These are phyloP conservation scores for Dolichoris vasculosae DNA, from an alignment of 1,140 invertebrate genomes.

Conservation along the genomic window DNA sequence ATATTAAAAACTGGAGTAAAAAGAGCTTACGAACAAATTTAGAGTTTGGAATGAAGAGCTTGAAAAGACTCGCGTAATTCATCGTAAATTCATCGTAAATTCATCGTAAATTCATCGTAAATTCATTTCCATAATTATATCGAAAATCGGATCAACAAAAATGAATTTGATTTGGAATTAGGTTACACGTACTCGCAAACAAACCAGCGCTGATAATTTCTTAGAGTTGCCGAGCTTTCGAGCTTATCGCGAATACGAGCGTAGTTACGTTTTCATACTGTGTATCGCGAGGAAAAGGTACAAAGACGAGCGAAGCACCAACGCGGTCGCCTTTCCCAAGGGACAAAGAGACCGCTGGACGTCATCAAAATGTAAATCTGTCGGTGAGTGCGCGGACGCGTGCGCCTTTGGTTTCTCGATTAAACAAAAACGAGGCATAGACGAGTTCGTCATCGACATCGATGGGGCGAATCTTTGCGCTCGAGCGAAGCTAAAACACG, in stretches of 20 bases:
- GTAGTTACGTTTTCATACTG: neutral
- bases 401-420: slow-evolving; percentile 36
- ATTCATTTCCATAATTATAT: too few relatives aligned
- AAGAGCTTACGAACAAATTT: too few relatives aligned
- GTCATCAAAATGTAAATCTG: slow-evolving; percentile 63
- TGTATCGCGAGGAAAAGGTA: neutral
- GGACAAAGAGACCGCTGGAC: slow-evolving; percentile 50
- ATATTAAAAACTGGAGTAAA: too few relatives aligned
- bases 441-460: slow-evolving; percentile 8
- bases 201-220: neutral
- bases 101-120: too few relatives aligned
- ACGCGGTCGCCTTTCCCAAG: slow-evolving; percentile 39
- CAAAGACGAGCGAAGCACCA: slow-evolving; percentile 26
- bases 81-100: too few relatives aligned
- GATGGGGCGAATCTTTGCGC: slow-evolving; percentile 24
- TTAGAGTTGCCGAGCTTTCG: neutral
- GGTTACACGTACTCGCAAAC: neutral
- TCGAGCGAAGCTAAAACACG: neutral
- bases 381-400: neutral
- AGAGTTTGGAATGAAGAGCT: too few relatives aligned
- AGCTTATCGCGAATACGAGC: neutral
- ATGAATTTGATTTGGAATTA: too few relatives aligned
- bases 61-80: too few relatives aligned
- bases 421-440: slow-evolving; percentile 17
- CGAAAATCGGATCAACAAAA: too few relatives aligned